Conservation (phyloP, 2,113 vertebrate genomes). For the Thymallus thymallus region DNA sequence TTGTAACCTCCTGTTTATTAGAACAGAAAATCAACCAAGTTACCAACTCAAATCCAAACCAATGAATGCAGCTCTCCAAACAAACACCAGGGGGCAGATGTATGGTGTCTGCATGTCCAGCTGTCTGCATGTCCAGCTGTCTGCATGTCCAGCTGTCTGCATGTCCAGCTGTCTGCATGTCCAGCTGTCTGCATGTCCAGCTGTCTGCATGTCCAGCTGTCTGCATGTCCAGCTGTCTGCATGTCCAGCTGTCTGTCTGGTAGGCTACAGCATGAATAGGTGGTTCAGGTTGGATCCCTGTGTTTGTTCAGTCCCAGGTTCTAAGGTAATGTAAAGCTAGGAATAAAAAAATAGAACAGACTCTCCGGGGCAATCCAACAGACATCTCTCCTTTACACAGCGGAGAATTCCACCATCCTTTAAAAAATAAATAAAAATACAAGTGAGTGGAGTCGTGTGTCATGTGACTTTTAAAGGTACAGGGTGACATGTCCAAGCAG, state of each 20-base stretch:
- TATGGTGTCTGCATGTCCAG: slow-evolving; percentile 53
- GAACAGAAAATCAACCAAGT: slow-evolving; percentile 51
- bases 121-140: slow-evolving; percentile 28
- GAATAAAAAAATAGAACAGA: slow-evolving; percentile 72
- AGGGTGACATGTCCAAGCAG: slow-evolving; percentile 47
- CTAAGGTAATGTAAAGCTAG: slow-evolving; percentile 64
- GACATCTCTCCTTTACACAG: slow-evolving; percentile 35
- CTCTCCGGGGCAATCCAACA: slow-evolving; percentile 56
- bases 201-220: slow-evolving; percentile 48
- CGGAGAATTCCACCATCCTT: no score
- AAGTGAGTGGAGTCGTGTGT: slow-evolving; percentile 38
- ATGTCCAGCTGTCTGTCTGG: slow-evolving; percentile 23
- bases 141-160: slow-evolving; percentile 21
- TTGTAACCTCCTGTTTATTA: slow-evolving; percentile 78
- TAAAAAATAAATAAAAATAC: no score
- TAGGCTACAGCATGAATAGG: slow-evolving; percentile 30
- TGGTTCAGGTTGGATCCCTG: slow-evolving; percentile 39
- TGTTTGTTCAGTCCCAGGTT: slow-evolving; percentile 51
- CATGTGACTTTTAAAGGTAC: slow-evolving; percentile 54
- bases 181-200: no score
- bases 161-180: slow-evolving; percentile 39
- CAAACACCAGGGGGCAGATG: slow-evolving; percentile 39
- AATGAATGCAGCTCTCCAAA: slow-evolving; percentile 23
- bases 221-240: slow-evolving; percentile 8
- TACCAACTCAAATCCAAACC: slow-evolving; percentile 69